Evolutionary conservation across 1,140 invertebrate genomes (phyloP).

Genomic region (Dendroctonus ponderosae): DNA sequence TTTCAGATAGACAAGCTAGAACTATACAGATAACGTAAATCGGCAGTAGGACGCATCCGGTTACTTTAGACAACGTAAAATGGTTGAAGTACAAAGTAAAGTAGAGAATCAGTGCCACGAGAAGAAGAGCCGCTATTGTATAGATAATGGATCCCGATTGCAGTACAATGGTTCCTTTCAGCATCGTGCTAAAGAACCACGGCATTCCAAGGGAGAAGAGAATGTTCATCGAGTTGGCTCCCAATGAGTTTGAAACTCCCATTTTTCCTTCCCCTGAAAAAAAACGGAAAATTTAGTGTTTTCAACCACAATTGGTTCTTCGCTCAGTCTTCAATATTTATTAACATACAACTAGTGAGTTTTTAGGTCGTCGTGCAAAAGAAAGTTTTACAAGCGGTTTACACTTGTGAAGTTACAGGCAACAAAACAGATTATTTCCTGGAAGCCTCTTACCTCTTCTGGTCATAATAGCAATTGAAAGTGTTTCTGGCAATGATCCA

Average conservation of each 20-base stretch:
- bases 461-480: conserved; percentile 79
- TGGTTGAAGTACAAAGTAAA: conserved; percentile 56
- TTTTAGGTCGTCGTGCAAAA: too few relatives aligned
- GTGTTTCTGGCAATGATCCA: conserved; percentile 85
- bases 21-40: conserved; percentile 65
- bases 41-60: conserved; percentile 59
- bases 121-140: conserved; percentile 62
- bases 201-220: conserved; percentile 79
- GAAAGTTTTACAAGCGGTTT: too few relatives aligned
- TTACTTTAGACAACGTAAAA: conserved; percentile 59
- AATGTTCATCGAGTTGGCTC: conserved; percentile 82
- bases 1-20: conserved; percentile 57
- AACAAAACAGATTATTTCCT: too few relatives aligned
- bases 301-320: too few relatives aligned
- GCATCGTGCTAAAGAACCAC: conserved; percentile 75
- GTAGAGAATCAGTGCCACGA: conserved; percentile 61
- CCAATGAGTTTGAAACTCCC: conserved; percentile 81
- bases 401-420: too few relatives aligned
- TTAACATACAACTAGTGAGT: too few relatives aligned
- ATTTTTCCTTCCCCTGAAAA: conserved; percentile 75
- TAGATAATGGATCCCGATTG: conserved; percentile 63
- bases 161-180: conserved; percentile 55
- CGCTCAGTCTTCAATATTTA: too few relatives aligned
- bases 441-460: conserved; percentile 62
- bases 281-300: background rate